Base-by-base conservation (phyloP, 2,113 vertebrate species). In the Oreochromis spilurus region DNA sequence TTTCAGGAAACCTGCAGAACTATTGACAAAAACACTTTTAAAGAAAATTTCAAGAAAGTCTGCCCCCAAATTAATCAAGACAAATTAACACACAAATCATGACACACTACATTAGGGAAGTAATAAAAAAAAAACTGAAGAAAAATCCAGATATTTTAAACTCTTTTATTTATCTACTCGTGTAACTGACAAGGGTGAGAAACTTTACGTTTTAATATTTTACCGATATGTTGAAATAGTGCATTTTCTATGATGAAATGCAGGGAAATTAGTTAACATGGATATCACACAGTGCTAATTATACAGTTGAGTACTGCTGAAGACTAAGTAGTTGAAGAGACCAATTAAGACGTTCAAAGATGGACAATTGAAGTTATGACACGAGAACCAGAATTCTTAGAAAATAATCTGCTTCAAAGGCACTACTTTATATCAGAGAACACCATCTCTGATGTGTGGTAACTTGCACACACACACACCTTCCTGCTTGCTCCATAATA, bases 331-430 rank as follows among this genome's bases (percentile, higher is more conserved):
- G 43, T n/a, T 50, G 9, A 87, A 84, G 3, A 72, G 77, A 36
- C 40, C 45, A 81, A 83, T 87, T 19, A 14, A 88, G 87, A 87
- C 26, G 45, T 29, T 57, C 75, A 83, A 70, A 87, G 26, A 70
- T 67, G 43, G 89, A 83, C 36, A 83, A 13, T 1, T 57, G 34
- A 31, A 77, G 53, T 75, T 75, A 77, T 52, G 34, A 82, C 53
- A 62, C 26, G 57, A 45, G 67, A 40, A 26, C 50, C 54, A 80
- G 53, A 67, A 87, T 77, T 87, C 54, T 85, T 88, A 60, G 67
- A 89, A 89, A 88, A 82, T 24, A 52, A 55, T 84, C 84, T 79
- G 40, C 87, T 89, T 88, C 58, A 79, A 91, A 93, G 92, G 92
- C 91, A 93, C 91, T 90, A 75, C 52, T 84, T 54, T 75, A 55